These are phyloP conservation scores for Centropus unirufus DNA, from an alignment of 2,113 vertebrate species.

Conservation along the genomic window DNA sequence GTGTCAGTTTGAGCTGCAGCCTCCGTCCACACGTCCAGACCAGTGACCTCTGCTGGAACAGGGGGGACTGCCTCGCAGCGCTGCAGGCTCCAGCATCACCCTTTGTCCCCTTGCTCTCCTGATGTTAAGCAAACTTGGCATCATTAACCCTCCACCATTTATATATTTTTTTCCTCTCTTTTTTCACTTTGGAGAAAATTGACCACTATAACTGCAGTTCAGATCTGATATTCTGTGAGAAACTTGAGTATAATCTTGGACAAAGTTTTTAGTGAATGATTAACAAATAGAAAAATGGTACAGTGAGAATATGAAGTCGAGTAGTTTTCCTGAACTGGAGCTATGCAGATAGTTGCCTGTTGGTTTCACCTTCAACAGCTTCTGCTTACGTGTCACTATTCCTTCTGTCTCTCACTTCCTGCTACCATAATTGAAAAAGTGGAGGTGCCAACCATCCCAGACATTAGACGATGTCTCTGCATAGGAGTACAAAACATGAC, in stretches of 20 bases:
- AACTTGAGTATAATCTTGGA: not conserved
- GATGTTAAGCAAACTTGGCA: not conserved
- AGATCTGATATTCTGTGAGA: not conserved
- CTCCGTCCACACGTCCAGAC: not conserved
- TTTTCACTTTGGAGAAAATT: not conserved
- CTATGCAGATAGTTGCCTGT: not conserved
- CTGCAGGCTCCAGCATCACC: rapidly evolving
- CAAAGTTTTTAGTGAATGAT: not conserved
- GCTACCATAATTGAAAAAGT: not conserved
- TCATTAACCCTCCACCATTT: not conserved
- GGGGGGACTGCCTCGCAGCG: not conserved
- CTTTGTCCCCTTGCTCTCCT: not conserved
- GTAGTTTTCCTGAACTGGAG: not conserved
- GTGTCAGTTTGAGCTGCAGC: not conserved
- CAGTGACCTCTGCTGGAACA: conserved; percentile 24
- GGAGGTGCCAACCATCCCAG: not conserved
- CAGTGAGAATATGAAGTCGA: not conserved
- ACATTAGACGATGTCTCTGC: not conserved
- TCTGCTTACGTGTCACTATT: not conserved
- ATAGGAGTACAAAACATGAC: not conserved
- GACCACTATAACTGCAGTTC: not conserved
- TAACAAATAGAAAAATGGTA: not conserved
- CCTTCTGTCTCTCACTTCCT: not conserved
- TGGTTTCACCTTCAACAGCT: not conserved
- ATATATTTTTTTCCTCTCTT: not conserved